These are phyloP conservation scores for Acleris cristana DNA, from an alignment of 2,888 invertebrate genomes.

Conservation along the genomic window DNA sequence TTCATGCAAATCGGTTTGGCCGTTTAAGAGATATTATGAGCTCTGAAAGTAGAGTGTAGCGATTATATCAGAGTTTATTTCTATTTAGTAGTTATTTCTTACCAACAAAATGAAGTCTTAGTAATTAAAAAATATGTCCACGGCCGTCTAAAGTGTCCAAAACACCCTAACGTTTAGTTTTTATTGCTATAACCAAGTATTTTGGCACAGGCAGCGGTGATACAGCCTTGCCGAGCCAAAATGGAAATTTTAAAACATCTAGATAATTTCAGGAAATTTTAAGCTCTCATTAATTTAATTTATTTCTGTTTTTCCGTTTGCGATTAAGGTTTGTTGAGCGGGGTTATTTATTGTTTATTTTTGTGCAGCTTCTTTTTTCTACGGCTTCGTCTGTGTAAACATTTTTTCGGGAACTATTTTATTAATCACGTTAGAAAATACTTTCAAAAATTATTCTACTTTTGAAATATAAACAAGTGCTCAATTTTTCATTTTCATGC, in stretches of 20 bases:
- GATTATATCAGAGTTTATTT: too few relatives aligned
- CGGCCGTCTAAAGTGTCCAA: constrained; percentile 11
- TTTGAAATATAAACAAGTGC: too few relatives aligned
- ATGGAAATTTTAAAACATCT: constrained; percentile 17
- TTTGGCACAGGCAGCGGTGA: constrained; percentile 15
- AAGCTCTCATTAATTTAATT: constrained; percentile 20
- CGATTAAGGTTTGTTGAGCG: background rate
- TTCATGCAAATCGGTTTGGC: too few relatives aligned
- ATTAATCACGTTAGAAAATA: too few relatives aligned
- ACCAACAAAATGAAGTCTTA: background rate
- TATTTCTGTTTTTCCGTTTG: constrained; percentile 9
- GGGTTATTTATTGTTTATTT: constrained; percentile 6
- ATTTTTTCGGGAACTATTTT: too few relatives aligned
- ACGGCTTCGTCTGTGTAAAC: too few relatives aligned
- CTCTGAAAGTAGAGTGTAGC: too few relatives aligned
- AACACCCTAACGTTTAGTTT: constrained; percentile 17
- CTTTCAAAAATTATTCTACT: too few relatives aligned
- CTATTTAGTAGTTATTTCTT: too few relatives aligned
- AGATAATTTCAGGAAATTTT: constrained; percentile 27
- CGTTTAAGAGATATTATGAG: too few relatives aligned
- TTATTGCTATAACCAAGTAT: constrained; percentile 9
- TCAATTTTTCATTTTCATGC: too few relatives aligned
- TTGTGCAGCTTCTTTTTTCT: background rate
- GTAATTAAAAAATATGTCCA: constrained; percentile 3
- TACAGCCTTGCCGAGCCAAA: constrained; percentile 22